Conservation (phyloP, 2,888 invertebrate genomes). For the Aphidius colemani region DNA sequence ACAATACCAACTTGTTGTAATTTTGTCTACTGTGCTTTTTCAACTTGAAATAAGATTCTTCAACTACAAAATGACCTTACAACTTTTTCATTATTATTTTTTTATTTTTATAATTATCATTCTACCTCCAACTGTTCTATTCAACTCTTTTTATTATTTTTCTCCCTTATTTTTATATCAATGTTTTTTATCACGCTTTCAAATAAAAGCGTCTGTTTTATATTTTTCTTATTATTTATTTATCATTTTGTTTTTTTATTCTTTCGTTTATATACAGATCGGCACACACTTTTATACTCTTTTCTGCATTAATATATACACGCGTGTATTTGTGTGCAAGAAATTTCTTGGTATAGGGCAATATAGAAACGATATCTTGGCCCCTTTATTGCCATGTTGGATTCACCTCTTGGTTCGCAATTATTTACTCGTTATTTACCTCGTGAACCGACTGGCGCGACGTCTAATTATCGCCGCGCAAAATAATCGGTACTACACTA, state of each 20-base stretch:
- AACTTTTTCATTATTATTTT: background rate
- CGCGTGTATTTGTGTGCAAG: background rate
- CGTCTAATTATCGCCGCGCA: constrained; percentile 57
- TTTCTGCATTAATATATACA: background rate
- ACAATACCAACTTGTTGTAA: constrained; percentile 15
- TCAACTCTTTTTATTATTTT: background rate
- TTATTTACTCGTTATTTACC: constrained; percentile 58
- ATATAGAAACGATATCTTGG: constrained; percentile 4
- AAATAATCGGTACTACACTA: constrained; percentile 41
- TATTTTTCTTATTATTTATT: constrained; percentile 6
- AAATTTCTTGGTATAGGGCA: background rate
- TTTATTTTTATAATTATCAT: constrained; percentile 16
- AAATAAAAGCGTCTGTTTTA: constrained; percentile 12
- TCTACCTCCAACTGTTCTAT: constrained; percentile 9
- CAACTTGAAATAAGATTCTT: constrained; percentile 11
- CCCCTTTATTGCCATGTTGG: constrained; percentile 34
- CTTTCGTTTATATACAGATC: too few relatives aligned
- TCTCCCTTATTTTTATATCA: background rate
- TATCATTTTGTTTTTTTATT: too few relatives aligned
- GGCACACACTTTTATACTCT: too few relatives aligned
- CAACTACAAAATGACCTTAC: constrained; percentile 12
- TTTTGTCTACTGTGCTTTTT: background rate
- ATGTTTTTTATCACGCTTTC: constrained; percentile 12
- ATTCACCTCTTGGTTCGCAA: constrained; percentile 44
- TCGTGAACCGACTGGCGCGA: constrained; percentile 40